Conservation (phyloP, 2,797 vertebrate genomes). For the Acanthurus leucopareius region DNA sequence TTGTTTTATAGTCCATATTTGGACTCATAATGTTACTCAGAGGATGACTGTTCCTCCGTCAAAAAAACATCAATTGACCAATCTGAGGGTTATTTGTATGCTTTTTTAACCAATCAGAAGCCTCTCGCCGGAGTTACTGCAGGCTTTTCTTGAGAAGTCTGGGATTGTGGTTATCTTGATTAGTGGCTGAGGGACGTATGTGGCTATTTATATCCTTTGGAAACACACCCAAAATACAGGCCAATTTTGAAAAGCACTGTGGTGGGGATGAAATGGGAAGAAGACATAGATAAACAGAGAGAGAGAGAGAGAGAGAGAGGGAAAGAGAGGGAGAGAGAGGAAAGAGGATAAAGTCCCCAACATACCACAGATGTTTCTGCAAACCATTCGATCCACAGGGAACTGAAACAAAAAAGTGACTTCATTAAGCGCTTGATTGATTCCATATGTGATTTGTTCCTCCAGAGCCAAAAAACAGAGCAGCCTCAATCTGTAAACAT, state of each 20-base stretch:
- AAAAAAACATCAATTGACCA: slow-evolving; percentile 19
- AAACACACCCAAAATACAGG: slow-evolving; percentile 73
- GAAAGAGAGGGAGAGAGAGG: background rate
- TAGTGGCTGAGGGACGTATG: slow-evolving; percentile 66
- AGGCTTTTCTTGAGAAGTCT: slow-evolving; percentile 63
- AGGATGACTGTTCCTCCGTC: slow-evolving; percentile 15
- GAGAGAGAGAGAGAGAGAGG: background rate
- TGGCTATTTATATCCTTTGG: slow-evolving; percentile 56
- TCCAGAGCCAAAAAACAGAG: slow-evolving; percentile 22
- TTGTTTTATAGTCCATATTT: slow-evolving; percentile 10
- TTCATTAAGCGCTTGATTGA: slow-evolving; percentile 42
- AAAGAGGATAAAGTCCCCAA: slow-evolving; percentile 46
- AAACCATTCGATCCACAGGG: slow-evolving; percentile 48
- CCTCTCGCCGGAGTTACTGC: slow-evolving; percentile 27
- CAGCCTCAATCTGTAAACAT: background rate
- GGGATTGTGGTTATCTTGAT: slow-evolving; percentile 70
- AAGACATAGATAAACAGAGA: slow-evolving; percentile 19
- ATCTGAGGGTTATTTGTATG: slow-evolving; percentile 54
- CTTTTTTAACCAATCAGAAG: slow-evolving; percentile 39
- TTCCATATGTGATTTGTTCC: slow-evolving; percentile 26
- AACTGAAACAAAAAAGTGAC: slow-evolving; percentile 44
- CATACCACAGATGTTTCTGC: slow-evolving; percentile 68
- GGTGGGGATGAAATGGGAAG: slow-evolving; percentile 1
- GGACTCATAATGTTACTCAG: slow-evolving; percentile 3
- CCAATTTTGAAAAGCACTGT: slow-evolving; percentile 32